Percentiles rank a stretch among this genome's conserved stretches.
Evolutionary conservation across 2,113 vertebrate genomes (phyloP).

Genomic region (Mirounga angustirostris): DNA sequence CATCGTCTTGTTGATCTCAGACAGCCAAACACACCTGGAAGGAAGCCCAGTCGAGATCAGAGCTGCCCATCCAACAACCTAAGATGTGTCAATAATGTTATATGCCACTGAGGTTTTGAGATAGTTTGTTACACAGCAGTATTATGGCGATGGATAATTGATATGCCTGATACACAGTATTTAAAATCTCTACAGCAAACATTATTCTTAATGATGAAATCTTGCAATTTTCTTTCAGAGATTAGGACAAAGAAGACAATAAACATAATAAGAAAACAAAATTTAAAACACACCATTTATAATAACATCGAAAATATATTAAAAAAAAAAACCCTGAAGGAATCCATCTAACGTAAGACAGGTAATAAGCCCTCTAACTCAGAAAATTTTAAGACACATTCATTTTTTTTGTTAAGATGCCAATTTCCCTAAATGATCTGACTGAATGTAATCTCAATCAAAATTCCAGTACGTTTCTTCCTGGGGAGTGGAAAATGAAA

Average conservation of each 20-base stretch:
- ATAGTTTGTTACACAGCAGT: neutral
- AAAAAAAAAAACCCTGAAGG: neutral
- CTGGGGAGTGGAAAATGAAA: neutral
- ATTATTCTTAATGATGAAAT: neutral
- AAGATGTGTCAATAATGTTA: neutral
- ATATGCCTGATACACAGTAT: neutral
- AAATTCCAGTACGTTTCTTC: neutral
- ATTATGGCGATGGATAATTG: neutral
- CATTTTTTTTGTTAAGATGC: neutral
- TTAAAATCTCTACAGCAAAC: neutral
- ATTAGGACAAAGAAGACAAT: neutral
- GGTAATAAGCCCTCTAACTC: neutral
- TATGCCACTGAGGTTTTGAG: neutral
- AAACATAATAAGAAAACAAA: neutral
- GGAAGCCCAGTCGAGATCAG: neutral
- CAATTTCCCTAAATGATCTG: neutral
- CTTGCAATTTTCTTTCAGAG: neutral
- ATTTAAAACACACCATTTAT: neutral
- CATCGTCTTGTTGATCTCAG: neutral
- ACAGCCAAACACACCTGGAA: neutral
- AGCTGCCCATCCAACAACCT: neutral
- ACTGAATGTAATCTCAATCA: neutral
- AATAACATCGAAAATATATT: neutral
- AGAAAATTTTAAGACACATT: neutral
- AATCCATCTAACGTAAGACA: neutral